A percentile compares a stretch with the other conserved stretches of the same genome.
phyloP scores from a whole-genome alignment of 1,140 invertebrate genomes.

The Camponotus floridanus region DNA sequence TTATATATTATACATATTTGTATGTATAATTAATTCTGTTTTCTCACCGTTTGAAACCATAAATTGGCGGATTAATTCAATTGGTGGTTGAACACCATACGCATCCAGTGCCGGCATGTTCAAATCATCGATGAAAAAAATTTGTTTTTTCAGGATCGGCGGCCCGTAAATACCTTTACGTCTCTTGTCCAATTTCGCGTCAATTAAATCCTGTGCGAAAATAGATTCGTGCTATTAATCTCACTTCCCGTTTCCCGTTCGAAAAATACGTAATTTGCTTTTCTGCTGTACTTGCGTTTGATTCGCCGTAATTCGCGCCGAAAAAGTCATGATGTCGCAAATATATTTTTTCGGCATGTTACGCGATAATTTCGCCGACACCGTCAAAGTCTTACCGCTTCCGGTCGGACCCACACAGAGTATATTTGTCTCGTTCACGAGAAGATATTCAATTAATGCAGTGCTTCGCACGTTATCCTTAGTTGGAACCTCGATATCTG shows the following conservation, averaged over 20 bases:
- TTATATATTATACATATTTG: not conserved
- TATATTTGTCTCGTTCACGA: conserved; percentile 88
- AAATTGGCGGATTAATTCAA: conserved; percentile 90
- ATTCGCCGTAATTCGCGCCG: conserved; percentile 92
- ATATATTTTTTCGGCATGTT: conserved; percentile 90
- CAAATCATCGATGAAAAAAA: conserved; percentile 92
- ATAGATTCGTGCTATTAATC: conserved; percentile 3
- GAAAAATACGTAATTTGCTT: conserved; percentile 4
- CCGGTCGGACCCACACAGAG: conserved; percentile 93
- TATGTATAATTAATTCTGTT: not conserved
- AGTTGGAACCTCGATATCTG: conserved; percentile 90
- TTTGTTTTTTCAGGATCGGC: conserved; percentile 87
- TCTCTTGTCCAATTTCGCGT: conserved; percentile 91
- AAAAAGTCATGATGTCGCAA: conserved; percentile 92
- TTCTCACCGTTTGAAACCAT: conserved; percentile 88
- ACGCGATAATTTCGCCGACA: conserved; percentile 89
- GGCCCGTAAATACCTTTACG: conserved; percentile 90
- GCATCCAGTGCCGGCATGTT: conserved; percentile 91
- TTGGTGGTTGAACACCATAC: conserved; percentile 91
- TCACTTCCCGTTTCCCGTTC: not conserved
- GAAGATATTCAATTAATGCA: conserved; percentile 87
- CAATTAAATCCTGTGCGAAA: conserved; percentile 90
- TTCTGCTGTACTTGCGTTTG: conserved; percentile 90
- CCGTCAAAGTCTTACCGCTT: conserved; percentile 93
- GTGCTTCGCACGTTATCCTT: conserved; percentile 88